Base-by-base conservation (phyloP, 2,888 invertebrate genomes). In the Aphidius colemani region DNA sequence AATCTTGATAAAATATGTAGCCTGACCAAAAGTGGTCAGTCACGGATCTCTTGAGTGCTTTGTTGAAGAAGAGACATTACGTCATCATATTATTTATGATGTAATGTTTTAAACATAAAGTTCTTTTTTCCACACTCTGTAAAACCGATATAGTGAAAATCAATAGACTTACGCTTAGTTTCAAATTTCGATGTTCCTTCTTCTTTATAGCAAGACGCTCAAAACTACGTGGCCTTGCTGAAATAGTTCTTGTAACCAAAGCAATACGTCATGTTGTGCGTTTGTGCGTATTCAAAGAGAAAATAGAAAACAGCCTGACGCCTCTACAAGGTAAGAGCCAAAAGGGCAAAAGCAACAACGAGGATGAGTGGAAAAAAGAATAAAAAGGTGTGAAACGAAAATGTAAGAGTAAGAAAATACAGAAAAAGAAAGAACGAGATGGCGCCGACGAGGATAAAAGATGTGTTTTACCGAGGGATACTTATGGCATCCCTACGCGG, bases 391-490 rank as follows among this genome's bases (percentile, higher is more conserved):
- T 63, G 63, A 59, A 64, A 65, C 1, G 30, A 0, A 4, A 30
- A 30, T 62, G 46, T 50, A 59, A 65, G 71, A 68, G 64, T 55
- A 49, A 62, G 66, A 63, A 62, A 66, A 67, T 57, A 46, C n/a
- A 45, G 18, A 30, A 30, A 46, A 40, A 39, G 46, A 57, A 46
- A 57, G 46, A 39, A 39, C 46, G 57, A 46, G 46, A 57, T 46
- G 69, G 69, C 66, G 59, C 67, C 71, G 72, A 72, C 70, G 70
- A 74, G 73, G 75, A 76, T 78, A 78, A 80, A 80, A 78, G 81
- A 81, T 78, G 80, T 81, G 79, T 79, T 81, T 79, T 79, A 79
- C 77, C 78, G 76, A 74, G 80, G 79, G 79, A 79, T 82, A 81
- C 82, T 82, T 82, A 80, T 72, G 74, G 77, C 76, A 75, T 78